phyloP scores from a whole-genome alignment of 2,113 vertebrate genomes.

The Potamarius usumacintae region DNA sequence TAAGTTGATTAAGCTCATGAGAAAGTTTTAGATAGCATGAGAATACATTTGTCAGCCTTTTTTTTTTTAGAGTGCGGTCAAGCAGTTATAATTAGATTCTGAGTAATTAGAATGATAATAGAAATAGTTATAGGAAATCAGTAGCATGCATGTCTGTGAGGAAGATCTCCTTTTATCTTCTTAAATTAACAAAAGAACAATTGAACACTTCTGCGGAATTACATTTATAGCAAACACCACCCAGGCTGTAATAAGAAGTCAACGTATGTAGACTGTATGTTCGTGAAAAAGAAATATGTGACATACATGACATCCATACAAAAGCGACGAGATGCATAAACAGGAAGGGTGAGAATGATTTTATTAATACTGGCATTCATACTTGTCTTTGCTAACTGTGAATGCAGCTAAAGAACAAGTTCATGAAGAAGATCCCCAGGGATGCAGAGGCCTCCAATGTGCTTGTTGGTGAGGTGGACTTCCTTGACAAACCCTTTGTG shows the following conservation, averaged over 20 bases:
- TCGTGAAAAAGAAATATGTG: not conserved
- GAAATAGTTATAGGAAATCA: not conserved
- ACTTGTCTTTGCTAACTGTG: not conserved
- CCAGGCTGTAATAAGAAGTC: not conserved
- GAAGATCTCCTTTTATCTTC: not conserved
- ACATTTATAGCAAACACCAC: not conserved
- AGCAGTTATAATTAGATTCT: constrained; percentile 16
- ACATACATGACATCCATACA: not conserved
- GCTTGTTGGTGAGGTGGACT: constrained; percentile 94
- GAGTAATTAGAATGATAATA: constrained; percentile 16
- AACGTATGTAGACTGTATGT: not conserved
- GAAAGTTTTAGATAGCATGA: not conserved
- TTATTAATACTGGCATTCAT: not conserved
- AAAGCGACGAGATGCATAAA: not conserved
- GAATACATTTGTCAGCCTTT: not conserved
- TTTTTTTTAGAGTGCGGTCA: not conserved
- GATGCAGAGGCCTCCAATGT: constrained; percentile 96
- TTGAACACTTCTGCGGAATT: not conserved
- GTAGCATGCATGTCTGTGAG: not conserved
- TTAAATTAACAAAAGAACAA: not conserved
- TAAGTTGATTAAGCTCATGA: not conserved
- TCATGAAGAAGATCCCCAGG: constrained; percentile 99
- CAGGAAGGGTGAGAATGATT: not conserved
- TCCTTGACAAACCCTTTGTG: constrained; percentile 93
- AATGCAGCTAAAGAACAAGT: constrained; percentile 91